These are phyloP conservation scores for Cynopterus brachyotis DNA, from an alignment of 2,113 vertebrate genomes.

Conservation along the genomic window DNA sequence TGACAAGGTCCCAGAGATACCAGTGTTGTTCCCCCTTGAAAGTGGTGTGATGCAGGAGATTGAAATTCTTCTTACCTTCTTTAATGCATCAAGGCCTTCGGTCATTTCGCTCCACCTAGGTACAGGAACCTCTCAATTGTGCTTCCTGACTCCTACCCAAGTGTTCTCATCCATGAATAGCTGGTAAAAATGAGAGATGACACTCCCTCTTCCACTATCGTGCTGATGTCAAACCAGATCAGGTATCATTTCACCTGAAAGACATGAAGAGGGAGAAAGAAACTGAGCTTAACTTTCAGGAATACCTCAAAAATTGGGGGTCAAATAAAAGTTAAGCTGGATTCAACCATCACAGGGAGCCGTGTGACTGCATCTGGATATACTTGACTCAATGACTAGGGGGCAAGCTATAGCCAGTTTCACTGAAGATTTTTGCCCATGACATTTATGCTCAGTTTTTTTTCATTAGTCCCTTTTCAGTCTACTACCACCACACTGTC, in stretches of 20 bases:
- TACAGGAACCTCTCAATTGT: not conserved
- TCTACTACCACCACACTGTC: too few relatives aligned
- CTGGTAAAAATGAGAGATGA: not conserved
- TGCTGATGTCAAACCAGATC: not conserved
- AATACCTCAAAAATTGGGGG: not conserved
- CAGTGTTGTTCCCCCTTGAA: not conserved
- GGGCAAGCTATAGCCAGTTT: too few relatives aligned
- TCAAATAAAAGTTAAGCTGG: not conserved
- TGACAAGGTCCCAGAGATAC: not conserved
- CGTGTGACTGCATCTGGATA: too few relatives aligned
- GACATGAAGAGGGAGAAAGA: not conserved
- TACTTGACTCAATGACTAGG: too few relatives aligned
- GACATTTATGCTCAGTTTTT: too few relatives aligned
- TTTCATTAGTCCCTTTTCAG: too few relatives aligned
- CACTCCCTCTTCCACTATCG: not conserved
- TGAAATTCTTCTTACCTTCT: not conserved
- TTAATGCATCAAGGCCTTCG: not conserved
- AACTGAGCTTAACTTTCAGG: not conserved
- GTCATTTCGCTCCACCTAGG: not conserved
- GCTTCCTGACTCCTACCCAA: too few relatives aligned
- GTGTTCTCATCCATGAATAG: too few relatives aligned
- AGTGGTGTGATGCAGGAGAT: not conserved
- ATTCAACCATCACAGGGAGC: not conserved
- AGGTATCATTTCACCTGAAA: not conserved
- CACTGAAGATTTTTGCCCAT: too few relatives aligned